These are phyloP conservation scores for Astyanax mexicanus DNA, from an alignment of 2,797 vertebrate species.

Conservation along the genomic window DNA sequence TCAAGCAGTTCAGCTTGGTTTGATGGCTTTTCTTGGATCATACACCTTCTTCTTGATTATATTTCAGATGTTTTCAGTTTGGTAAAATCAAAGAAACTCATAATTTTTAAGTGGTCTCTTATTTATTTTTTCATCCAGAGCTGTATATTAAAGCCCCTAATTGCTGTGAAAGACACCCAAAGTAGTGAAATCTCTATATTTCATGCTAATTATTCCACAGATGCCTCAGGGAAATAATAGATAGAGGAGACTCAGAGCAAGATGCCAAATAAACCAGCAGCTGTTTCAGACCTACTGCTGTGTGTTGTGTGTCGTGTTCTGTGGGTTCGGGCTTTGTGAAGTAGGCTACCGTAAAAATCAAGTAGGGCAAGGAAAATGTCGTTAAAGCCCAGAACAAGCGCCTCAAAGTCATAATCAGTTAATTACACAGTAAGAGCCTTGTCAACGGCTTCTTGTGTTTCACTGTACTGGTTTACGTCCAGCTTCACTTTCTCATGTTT, in stretches of 20 bases:
- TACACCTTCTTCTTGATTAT: no score
- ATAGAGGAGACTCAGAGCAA: neutral
- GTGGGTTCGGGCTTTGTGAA: conserved; percentile 4
- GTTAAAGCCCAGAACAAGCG: conserved; percentile 29
- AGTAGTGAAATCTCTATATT: neutral
- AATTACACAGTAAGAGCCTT: conserved; percentile 39
- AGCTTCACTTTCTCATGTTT: conserved; percentile 19
- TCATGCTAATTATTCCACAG: neutral
- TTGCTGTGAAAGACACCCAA: neutral
- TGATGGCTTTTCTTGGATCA: no score
- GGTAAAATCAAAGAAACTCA: no score
- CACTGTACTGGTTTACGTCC: neutral
- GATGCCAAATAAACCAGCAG: conserved; percentile 3
- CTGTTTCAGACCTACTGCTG: no score
- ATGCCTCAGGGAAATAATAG: conserved; percentile 20
- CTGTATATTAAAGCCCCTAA: neutral
- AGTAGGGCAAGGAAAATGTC: no score
- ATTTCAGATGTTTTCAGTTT: no score
- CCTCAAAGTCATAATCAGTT: conserved; percentile 49
- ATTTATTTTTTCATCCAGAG: no score
- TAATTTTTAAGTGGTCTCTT: no score
- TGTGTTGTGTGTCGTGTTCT: no score
- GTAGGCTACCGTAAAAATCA: conserved; percentile 37
- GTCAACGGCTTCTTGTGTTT: conserved; percentile 10
- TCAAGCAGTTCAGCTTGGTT: no score